Evolutionary conservation across 2,113 vertebrate species (phyloP).

Genomic region (Lynx canadensis): DNA sequence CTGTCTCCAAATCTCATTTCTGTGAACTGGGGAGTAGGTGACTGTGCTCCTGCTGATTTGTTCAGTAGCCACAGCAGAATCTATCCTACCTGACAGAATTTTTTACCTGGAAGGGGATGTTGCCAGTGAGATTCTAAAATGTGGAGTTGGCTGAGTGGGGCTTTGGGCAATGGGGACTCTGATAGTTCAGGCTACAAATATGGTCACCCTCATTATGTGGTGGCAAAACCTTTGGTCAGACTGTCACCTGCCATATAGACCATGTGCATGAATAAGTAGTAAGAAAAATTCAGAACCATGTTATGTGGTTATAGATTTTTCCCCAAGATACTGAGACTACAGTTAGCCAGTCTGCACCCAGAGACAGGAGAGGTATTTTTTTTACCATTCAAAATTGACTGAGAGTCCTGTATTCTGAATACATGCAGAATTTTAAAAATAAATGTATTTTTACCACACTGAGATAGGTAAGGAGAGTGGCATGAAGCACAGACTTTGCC

Average conservation of each 20-base stretch:
- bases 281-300: not conserved
- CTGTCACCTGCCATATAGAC: not conserved
- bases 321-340: not conserved
- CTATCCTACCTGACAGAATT: not conserved
- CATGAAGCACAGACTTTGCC: not conserved
- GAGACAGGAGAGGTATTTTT: not conserved
- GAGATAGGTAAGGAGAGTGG: not conserved
- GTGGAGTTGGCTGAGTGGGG: not conserved
- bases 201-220: not conserved
- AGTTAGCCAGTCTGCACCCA: not conserved
- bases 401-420: not conserved
- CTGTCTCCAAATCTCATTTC: not conserved
- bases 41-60: not conserved
- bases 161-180: not conserved
- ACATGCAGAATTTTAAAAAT: not conserved
- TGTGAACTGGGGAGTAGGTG: not conserved
- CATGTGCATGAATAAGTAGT: not conserved
- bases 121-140: not conserved
- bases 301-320: not conserved
- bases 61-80: not conserved
- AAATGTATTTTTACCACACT: not conserved
- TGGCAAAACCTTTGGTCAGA: constrained; percentile 32
- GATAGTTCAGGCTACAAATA: constrained; percentile 37
- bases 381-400: constrained; percentile 32
- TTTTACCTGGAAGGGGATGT: not conserved